These are phyloP conservation scores for Himalopsyche kuldschensis DNA, from an alignment of 2,888 invertebrate species.

Conservation along the genomic window DNA sequence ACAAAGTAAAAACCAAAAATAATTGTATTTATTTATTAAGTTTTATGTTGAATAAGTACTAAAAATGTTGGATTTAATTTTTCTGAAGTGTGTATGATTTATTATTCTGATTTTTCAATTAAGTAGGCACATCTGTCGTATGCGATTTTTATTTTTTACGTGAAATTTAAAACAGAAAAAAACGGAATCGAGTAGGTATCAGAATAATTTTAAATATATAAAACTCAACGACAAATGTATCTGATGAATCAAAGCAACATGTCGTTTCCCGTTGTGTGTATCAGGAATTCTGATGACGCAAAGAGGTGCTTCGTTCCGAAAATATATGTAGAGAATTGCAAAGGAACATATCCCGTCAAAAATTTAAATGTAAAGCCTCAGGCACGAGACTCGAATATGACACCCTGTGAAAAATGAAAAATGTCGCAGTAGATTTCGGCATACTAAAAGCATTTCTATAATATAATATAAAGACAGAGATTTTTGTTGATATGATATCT, in stretches of 20 bases:
- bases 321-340: neutral
- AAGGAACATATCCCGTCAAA: neutral
- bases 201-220: no score
- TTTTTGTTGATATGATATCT: neutral
- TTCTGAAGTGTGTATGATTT: no score
- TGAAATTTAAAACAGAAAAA: no score
- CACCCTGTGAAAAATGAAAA: neutral
- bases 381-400: neutral
- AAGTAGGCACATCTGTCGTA: no score
- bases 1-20: no score
- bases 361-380: neutral
- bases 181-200: no score
- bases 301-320: neutral
- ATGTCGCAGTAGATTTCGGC: neutral
- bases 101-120: no score
- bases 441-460: neutral
- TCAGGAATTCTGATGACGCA: neutral
- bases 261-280: neutral
- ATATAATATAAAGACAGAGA: neutral
- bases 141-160: no score
- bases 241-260: neutral
- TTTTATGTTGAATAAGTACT: no score
- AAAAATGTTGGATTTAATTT: no score
- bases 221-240: neutral
- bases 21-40: no score